phyloP scores from a whole-genome alignment of 2,797 vertebrate species.

The Pelodytes ibericus region DNA sequence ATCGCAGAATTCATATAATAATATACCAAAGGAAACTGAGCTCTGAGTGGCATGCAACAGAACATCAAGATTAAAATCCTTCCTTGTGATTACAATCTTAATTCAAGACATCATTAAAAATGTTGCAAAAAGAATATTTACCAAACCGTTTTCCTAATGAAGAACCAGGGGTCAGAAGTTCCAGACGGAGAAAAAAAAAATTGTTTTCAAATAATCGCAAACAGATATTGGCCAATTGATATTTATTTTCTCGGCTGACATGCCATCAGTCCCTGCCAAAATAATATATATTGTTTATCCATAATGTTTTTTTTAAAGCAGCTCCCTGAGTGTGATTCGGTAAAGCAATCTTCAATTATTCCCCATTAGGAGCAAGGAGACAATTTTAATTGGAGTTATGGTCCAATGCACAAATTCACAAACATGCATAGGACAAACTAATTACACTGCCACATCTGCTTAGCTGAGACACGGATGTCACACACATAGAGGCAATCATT shows the following conservation, averaged over 20 bases:
- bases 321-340: conserved; percentile 19
- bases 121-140: no score
- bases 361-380: conserved; percentile 47
- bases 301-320: background rate
- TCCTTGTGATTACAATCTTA: background rate
- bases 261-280: background rate
- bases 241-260: background rate
- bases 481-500: conserved; percentile 49
- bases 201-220: background rate
- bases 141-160: no score
- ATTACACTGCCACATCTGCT: conserved; percentile 57
- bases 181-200: no score
- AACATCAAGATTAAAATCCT: no score
- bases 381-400: conserved; percentile 51
- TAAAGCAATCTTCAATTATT: conserved; percentile 51
- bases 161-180: no score
- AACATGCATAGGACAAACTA: conserved; percentile 55
- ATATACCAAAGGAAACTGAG: no score
- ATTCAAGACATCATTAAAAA: no score
- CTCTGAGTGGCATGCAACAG: no score
- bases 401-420: conserved; percentile 50
- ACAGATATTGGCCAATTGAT: background rate
- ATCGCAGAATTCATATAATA: no score
- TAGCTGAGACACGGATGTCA: conserved; percentile 56
- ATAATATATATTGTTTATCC: conserved; percentile 38